Evolutionary conservation across 2,888 invertebrate species (phyloP), one percentile per base, ranked within the genome.

Genomic region (Nomada ferruginata): DNA sequence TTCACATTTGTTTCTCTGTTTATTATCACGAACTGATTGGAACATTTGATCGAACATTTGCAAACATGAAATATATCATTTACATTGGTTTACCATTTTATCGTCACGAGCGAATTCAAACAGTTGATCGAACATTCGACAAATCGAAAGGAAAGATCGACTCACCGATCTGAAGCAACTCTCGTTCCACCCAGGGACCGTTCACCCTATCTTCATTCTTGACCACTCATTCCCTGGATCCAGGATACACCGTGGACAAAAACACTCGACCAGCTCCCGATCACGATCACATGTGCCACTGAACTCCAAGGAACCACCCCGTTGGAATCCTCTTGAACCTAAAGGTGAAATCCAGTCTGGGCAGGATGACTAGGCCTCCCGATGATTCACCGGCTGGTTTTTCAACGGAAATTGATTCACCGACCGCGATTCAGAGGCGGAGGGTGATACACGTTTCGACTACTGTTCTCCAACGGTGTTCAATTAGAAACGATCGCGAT

Each of bases 111-210:
- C 7, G 36, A 36, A 36, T 36, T 36, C 18, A 50, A 50, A 50
- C 4, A 15, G 13, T 18, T 18, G 15, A 60, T 13, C 11, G 0
- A 57, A 47, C 3, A 64, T 23, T 18, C 2, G 2, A 29, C 36
- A 15, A 23, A 52, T 13, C 18, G 18, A 0, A 13, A 10, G 18
- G 13, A 75, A 66, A 76, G 52, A n/a, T 47, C 20, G 73, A 87
- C 88, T 89, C 79, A 88, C 88, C 86, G 83, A 87, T 86, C 83
- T 76, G 72, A 81, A 81, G 73, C 83, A 77, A 79, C 71, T 76
- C 66, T 70, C 76, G 83, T 87, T 83, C 75, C 83, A 68, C 73
- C 72, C 61, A 68, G 81, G 63, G 64, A 57, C 53, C 66, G 66
- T 76, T 87, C 87, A 83, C 70, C 81, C 83, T 75, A 75, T 68